These are phyloP conservation scores for Falcaria lacertinaria DNA, from an alignment of 2,888 invertebrate species.

Conservation along the genomic window DNA sequence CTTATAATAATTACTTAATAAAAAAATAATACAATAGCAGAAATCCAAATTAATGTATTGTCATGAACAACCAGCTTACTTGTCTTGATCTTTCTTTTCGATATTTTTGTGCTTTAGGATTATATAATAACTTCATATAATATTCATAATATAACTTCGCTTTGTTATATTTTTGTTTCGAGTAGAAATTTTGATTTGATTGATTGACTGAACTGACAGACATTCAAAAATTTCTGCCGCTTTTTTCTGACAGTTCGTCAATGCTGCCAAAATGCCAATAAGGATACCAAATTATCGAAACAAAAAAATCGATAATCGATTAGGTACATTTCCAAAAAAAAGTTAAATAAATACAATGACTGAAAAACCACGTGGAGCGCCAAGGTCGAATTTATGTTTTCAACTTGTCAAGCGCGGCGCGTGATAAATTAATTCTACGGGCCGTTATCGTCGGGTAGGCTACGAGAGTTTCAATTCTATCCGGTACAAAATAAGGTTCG, in stretches of 20 bases:
- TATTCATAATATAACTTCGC: no score
- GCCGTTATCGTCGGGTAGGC: slow-evolving; percentile 58
- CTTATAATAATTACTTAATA: no score
- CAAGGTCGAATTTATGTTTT: slow-evolving; percentile 81
- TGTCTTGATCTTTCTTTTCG: no score
- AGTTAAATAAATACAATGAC: slow-evolving; percentile 48
- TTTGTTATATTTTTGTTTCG: no score
- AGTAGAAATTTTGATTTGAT: no score
- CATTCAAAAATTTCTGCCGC: no score
- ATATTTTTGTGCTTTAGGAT: no score
- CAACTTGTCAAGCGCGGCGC: slow-evolving; percentile 80
- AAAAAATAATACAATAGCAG: no score
- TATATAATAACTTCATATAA: no score
- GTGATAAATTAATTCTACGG: slow-evolving; percentile 80
- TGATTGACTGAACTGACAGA: no score
- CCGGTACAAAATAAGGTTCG: slow-evolving; percentile 18
- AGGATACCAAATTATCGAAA: slow-evolving; percentile 25
- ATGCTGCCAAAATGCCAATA: slow-evolving; percentile 2
- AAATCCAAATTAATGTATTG: no score
- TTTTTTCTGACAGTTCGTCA: background rate
- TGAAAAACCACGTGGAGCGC: slow-evolving; percentile 74
- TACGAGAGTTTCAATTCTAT: slow-evolving; percentile 35
- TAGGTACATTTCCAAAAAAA: slow-evolving; percentile 18
- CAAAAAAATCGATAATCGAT: slow-evolving; percentile 25
- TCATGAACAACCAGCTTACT: no score